phyloP scores from a whole-genome alignment of 2,113 vertebrate genomes.

The Pollachius pollachius region DNA sequence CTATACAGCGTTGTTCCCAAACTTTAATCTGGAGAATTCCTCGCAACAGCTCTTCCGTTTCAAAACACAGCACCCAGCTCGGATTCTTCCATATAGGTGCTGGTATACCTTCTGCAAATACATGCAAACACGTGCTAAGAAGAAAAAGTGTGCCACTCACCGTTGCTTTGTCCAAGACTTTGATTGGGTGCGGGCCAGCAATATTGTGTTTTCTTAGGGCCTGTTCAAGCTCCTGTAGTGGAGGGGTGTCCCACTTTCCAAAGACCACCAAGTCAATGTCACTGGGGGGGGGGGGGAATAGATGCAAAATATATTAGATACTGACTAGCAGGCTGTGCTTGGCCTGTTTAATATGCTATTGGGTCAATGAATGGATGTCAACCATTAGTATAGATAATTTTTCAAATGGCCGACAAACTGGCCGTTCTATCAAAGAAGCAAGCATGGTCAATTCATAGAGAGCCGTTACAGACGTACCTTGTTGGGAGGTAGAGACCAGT shows the following conservation, averaged over 20 bases:
- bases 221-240: slow-evolving; percentile 91
- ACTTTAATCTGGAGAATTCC: too few species aligned
- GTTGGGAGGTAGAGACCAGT: slow-evolving; percentile 97
- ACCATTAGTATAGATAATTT: too few species aligned
- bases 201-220: slow-evolving; percentile 89
- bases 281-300: slow-evolving; percentile 58
- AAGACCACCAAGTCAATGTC: slow-evolving; percentile 98
- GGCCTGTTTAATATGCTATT: neutral
- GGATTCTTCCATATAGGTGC: too few species aligned
- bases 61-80: too few species aligned
- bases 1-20: too few species aligned
- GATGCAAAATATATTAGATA: neutral
- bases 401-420: too few species aligned
- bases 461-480: slow-evolving; percentile 72
- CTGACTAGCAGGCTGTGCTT: neutral
- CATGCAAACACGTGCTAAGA: too few species aligned
- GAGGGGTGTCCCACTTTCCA: slow-evolving; percentile 93
- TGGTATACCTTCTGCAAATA: too few species aligned
- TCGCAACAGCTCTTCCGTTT: too few species aligned
- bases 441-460: too few species aligned
- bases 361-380: neutral
- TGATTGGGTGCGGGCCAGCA: slow-evolving; percentile 89
- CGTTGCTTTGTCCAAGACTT: slow-evolving; percentile 97
- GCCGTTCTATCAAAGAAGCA: too few species aligned
- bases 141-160: slow-evolving; percentile 67